These are phyloP conservation scores for Xanthia togata DNA, from an alignment of 2,888 invertebrate genomes.

Conservation along the genomic window DNA sequence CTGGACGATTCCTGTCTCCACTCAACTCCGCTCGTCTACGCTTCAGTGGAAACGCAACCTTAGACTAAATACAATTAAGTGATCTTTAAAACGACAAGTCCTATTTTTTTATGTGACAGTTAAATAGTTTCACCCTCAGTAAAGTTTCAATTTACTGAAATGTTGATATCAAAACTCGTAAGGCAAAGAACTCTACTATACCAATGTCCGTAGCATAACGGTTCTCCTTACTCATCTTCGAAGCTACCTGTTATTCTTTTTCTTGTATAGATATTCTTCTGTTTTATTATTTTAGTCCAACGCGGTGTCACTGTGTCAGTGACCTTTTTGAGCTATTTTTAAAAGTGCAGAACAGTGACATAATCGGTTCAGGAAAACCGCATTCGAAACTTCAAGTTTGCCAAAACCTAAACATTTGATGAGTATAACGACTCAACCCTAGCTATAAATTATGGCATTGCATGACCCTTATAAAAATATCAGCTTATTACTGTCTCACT, in stretches of 20 bases:
- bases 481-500: too few species aligned
- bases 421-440: constrained; percentile 22
- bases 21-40: too few species aligned
- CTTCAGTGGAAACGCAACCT: too few species aligned
- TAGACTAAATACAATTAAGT: too few species aligned
- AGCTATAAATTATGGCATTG: neutral
- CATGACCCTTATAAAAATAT: too few species aligned
- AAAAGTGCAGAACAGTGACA: neutral
- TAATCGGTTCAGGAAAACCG: constrained; percentile 35
- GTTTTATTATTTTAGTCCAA: neutral
- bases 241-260: neutral
- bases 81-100: too few species aligned
- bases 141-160: neutral
- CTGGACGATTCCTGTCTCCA: too few species aligned
- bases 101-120: too few species aligned
- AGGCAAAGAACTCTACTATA: neutral
- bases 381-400: constrained; percentile 18
- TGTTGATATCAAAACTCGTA: neutral
- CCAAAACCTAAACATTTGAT: constrained; percentile 1
- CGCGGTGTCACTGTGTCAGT: neutral
- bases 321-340: neutral
- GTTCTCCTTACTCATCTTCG: neutral
- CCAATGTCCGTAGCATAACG: neutral
- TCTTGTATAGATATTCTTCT: neutral
- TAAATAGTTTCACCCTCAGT: neutral